A percentile compares a stretch with the other conserved stretches of the same genome.
These are phyloP conservation scores for Oxystoma pomonae DNA, from an alignment of 2,888 invertebrate genomes.

Conservation along the genomic window DNA sequence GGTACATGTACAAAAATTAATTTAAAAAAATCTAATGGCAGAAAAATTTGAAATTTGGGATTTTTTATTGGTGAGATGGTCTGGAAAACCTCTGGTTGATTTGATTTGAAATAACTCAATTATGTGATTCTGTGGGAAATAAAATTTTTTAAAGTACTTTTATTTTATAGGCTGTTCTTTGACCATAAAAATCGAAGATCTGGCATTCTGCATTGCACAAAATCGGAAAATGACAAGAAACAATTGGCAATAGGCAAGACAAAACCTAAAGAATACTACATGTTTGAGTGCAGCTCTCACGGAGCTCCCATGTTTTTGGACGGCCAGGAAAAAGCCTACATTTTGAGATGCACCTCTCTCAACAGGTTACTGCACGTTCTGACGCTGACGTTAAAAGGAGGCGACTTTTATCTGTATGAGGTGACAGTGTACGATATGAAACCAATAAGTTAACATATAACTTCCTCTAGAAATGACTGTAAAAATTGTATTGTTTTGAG, in stretches of 20 bases:
- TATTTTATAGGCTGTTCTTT: conserved; percentile 51
- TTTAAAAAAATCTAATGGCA: too few relatives aligned
- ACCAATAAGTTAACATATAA: conserved; percentile 30
- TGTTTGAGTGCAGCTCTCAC: conserved; percentile 63
- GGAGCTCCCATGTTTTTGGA: conserved; percentile 60
- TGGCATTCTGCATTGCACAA: conserved; percentile 55
- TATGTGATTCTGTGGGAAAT: not conserved
- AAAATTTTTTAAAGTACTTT: not conserved
- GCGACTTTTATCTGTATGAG: conserved; percentile 46
- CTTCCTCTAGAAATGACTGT: too few relatives aligned
- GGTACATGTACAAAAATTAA: too few relatives aligned
- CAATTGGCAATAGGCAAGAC: conserved; percentile 43
- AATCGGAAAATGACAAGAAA: conserved; percentile 45
- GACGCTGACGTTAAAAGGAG: conserved; percentile 53
- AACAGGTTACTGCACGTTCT: conserved; percentile 63
- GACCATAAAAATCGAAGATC: conserved; percentile 47
- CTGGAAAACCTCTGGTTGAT: too few relatives aligned
- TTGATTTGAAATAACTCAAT: too few relatives aligned
- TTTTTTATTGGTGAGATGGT: too few relatives aligned
- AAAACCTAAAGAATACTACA: conserved; percentile 55
- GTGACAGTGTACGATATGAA: conserved; percentile 38
- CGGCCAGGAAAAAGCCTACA: conserved; percentile 51
- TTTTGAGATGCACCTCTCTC: conserved; percentile 49
- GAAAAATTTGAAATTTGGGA: too few relatives aligned
- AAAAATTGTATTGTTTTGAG: too few relatives aligned